Evolutionary conservation across 1,140 invertebrate genomes (phyloP).

Genomic region (Lethrus apterus): DNA sequence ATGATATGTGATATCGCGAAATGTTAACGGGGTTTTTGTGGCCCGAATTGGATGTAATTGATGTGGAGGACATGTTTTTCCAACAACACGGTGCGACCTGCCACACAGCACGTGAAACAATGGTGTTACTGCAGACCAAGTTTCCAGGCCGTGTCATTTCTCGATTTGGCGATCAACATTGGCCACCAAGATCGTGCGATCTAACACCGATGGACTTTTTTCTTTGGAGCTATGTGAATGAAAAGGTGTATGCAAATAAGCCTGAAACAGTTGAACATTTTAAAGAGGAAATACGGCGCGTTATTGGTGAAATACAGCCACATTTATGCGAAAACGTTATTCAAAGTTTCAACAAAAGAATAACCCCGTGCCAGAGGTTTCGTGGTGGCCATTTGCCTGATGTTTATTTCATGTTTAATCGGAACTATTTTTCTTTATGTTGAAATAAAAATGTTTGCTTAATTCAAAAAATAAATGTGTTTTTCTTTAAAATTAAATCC

Average conservation of each 20-base stretch:
- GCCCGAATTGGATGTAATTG: constrained; percentile 8
- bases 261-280: too few species aligned
- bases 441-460: too few species aligned
- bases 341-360: too few species aligned
- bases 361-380: too few species aligned
- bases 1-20: constrained; percentile 5
- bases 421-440: too few species aligned
- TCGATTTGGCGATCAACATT: constrained; percentile 24
- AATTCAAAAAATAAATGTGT: too few species aligned
- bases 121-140: constrained; percentile 25
- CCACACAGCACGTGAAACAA: constrained; percentile 22
- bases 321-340: too few species aligned
- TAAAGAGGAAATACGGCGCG: too few species aligned
- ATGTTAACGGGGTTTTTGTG: constrained; percentile 13
- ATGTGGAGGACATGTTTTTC: constrained; percentile 13
- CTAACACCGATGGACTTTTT: constrained; percentile 19
- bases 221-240: not conserved
- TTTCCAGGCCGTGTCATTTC: constrained; percentile 28
- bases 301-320: too few species aligned
- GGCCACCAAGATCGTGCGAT: constrained; percentile 23
- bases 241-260: constrained; percentile 7
- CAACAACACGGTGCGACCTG: constrained; percentile 16
- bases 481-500: too few species aligned
- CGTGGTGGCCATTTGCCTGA: too few species aligned
- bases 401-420: too few species aligned